phyloP scores from a whole-genome alignment of 1,140 invertebrate genomes.

The Pseudomyrmex concolor region DNA sequence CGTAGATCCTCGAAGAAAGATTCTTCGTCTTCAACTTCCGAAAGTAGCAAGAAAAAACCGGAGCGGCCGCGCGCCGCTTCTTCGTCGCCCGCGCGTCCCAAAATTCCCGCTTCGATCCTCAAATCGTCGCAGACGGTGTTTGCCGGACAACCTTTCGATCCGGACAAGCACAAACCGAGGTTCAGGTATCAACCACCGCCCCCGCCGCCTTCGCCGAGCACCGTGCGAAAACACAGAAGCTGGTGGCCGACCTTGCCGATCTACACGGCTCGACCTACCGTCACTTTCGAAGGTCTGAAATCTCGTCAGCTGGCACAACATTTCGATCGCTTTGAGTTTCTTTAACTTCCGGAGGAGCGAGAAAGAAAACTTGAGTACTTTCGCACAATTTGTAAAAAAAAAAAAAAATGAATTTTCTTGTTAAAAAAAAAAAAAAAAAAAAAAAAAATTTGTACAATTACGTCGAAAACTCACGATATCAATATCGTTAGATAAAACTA shows the following conservation, averaged over 20 bases:
- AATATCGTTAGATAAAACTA: slow-evolving; percentile 77
- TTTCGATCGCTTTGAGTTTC: neutral
- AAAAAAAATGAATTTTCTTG: neutral
- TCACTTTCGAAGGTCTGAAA: slow-evolving; percentile 91
- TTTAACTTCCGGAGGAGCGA: neutral
- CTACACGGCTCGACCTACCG: slow-evolving; percentile 87
- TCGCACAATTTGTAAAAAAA: neutral
- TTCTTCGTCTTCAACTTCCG: too few species aligned
- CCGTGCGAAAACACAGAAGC: slow-evolving; percentile 80
- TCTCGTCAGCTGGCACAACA: slow-evolving; percentile 11
- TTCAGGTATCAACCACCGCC: slow-evolving; percentile 90
- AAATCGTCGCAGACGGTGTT: slow-evolving; percentile 85
- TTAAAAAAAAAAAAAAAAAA: neutral
- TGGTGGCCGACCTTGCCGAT: slow-evolving; percentile 85
- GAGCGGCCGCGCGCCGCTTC: slow-evolving; percentile 25
- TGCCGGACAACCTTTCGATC: slow-evolving; percentile 90
- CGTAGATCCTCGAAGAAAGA: slow-evolving; percentile 21
- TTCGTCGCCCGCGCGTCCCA: slow-evolving; percentile 58
- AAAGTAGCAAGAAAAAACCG: slow-evolving; percentile 45
- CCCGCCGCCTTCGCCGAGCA: slow-evolving; percentile 76
- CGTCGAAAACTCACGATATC: slow-evolving; percentile 54
- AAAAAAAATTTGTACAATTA: neutral
- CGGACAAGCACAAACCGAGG: slow-evolving; percentile 89
- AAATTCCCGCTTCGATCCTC: slow-evolving; percentile 86
- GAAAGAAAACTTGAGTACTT: neutral